Base-by-base conservation (phyloP, 2,113 vertebrate genomes). In the Lagopus leucura region DNA sequence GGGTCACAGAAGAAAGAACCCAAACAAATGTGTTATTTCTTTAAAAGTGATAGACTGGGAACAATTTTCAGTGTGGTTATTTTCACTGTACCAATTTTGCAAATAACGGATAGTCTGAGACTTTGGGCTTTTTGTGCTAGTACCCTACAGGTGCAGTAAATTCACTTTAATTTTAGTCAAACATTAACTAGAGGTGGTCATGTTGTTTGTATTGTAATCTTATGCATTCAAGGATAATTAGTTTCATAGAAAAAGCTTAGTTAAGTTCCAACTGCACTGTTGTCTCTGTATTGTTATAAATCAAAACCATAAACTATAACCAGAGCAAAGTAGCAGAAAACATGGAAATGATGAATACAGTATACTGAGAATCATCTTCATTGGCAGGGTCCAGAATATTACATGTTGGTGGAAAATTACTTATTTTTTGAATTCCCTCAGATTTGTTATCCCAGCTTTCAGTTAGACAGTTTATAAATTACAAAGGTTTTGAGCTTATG, bases 191-290 rank as follows among this genome's bases (percentile, higher is more conserved):
- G 28, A 83, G 22, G 13, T 10, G 3, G 50, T 5, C 81, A 63
- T 19, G 6, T 9, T 86, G 21, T 55, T 91, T 70, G 22, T 24
- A 71, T 2, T 60, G 36, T 54, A 91, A 86, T 55, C 24, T 69
- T 58, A 70, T 6, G 63, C 13, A 48, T 69, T 18, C 70, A 87
- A 19, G 64, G 34, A 82, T 8, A 57, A 52, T 22, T 82, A 78
- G 66, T 79, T 87, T 73, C 40, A 87, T 89, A 43, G 28, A 93
- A 85, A 95, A 87, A 73, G 25, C 25, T 60, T 89, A 67, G 17
- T 38, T 54, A 32, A 2, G 6, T 60, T 85, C 67, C 28, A 71
- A 24, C 34, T 77, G 18, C 45, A 82, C 40, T 67, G 48, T 12
- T 66, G 11, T 38, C 70, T 76, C 43, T 42, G 34, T 65, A 21